A percentile compares a stretch with the other conserved stretches of the same genome.
Evolutionary conservation across 2,888 invertebrate genomes (phyloP).

Genomic region (Apoda limacodes): DNA sequence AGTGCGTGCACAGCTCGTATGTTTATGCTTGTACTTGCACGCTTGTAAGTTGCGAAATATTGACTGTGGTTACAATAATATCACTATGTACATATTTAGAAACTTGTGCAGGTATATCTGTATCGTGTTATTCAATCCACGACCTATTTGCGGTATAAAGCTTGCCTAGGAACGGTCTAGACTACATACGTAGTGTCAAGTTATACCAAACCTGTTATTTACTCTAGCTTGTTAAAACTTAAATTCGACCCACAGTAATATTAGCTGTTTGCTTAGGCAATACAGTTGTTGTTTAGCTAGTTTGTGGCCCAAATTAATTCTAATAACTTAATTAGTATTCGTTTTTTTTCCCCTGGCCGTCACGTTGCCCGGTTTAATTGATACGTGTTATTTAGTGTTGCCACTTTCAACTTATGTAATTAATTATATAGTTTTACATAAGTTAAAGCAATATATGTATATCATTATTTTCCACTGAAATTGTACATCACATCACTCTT

Average conservation of each 20-base stretch:
- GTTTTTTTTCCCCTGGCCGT: conserved; percentile 38
- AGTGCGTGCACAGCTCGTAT: conserved; percentile 18
- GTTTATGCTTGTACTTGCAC: too few species aligned
- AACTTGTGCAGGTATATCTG: conserved; percentile 53
- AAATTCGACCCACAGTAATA: too few species aligned
- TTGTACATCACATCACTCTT: too few species aligned
- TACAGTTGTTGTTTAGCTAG: too few species aligned
- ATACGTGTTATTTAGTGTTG: too few species aligned
- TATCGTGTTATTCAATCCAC: conserved; percentile 63
- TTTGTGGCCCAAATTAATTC: background rate
- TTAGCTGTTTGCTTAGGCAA: too few species aligned
- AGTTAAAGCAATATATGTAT: too few species aligned
- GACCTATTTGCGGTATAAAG: conserved; percentile 63
- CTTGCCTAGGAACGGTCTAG: conserved; percentile 32
- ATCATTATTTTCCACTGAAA: too few species aligned
- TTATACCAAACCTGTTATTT: conserved; percentile 30
- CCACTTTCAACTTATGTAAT: too few species aligned
- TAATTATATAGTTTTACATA: too few species aligned
- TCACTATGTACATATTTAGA: conserved; percentile 58
- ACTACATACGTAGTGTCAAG: conserved; percentile 24
- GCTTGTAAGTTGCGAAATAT: conserved; percentile 50
- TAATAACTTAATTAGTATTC: conserved; percentile 36
- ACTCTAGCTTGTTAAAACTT: too few species aligned
- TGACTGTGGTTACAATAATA: conserved; percentile 53
- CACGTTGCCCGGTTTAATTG: conserved; percentile 40